phyloP scores from a whole-genome alignment of 2,797 vertebrate species.

The Leucoraja ocellata region DNA sequence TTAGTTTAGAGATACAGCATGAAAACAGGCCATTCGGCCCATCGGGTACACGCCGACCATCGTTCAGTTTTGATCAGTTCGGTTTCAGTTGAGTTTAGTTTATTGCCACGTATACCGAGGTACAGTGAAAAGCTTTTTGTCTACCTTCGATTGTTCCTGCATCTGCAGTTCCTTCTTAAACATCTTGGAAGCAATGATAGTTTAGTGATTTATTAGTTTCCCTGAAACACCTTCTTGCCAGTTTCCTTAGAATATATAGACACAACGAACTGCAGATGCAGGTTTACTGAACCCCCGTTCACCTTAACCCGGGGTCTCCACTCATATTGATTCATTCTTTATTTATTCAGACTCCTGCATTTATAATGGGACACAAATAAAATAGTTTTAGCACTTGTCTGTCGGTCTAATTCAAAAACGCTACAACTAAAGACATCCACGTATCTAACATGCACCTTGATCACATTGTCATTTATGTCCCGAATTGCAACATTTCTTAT shows the following conservation, averaged over 20 bases:
- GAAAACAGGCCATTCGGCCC: no score
- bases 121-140: no score
- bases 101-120: no score
- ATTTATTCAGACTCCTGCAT: neutral
- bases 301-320: neutral
- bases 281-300: no score
- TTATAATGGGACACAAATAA: neutral
- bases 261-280: no score
- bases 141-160: no score
- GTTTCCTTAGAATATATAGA: neutral
- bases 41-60: no score
- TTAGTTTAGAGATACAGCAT: no score
- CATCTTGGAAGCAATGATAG: no score
- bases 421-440: neutral
- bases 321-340: neutral
- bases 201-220: neutral
- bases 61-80: no score
- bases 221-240: neutral
- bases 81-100: no score
- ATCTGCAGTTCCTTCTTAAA: no score
- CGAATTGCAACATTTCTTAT: neutral
- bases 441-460: neutral
- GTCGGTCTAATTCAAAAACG: neutral
- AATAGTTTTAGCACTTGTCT: neutral
- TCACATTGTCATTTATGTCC: neutral